phyloP scores from a whole-genome alignment of 2,797 vertebrate species.

The Hapalemur alaotrensis region DNA sequence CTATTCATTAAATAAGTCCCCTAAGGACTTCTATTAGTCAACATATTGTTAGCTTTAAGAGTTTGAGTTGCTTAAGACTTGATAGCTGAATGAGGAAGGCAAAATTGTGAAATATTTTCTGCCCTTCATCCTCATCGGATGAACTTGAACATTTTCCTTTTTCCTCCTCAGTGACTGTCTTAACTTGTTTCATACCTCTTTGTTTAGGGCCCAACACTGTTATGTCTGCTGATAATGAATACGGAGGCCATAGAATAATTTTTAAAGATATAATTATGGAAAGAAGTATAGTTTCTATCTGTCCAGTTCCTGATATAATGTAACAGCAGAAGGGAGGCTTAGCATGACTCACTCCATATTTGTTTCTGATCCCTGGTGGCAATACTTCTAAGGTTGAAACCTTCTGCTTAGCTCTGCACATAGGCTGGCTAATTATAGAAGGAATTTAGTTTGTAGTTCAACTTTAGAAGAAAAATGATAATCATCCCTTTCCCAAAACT shows the following conservation, averaged over 20 bases:
- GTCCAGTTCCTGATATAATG: background rate
- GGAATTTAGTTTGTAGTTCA: background rate
- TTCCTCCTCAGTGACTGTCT: background rate
- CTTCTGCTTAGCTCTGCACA: background rate
- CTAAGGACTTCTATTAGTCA: slow-evolving; percentile 31
- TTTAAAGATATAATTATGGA: background rate
- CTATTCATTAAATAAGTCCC: slow-evolving; percentile 35
- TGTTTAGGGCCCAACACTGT: background rate
- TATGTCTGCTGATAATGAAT: background rate
- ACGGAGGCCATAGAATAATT: background rate
- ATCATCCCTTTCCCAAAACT: background rate
- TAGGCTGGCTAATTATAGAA: background rate
- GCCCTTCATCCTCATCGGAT: background rate
- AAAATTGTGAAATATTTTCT: slow-evolving; percentile 19
- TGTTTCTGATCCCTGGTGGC: background rate
- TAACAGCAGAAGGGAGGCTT: background rate
- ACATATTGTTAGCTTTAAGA: background rate
- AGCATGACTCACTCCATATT: background rate
- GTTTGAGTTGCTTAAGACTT: slow-evolving; percentile 14
- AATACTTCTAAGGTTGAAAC: background rate
- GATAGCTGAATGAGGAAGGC: background rate
- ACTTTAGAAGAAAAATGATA: background rate
- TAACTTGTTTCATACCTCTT: background rate
- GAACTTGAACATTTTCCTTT: background rate
- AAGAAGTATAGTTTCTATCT: background rate